Conservation (phyloP, 2,797 vertebrate species). For the Xenops minutus region DNA sequence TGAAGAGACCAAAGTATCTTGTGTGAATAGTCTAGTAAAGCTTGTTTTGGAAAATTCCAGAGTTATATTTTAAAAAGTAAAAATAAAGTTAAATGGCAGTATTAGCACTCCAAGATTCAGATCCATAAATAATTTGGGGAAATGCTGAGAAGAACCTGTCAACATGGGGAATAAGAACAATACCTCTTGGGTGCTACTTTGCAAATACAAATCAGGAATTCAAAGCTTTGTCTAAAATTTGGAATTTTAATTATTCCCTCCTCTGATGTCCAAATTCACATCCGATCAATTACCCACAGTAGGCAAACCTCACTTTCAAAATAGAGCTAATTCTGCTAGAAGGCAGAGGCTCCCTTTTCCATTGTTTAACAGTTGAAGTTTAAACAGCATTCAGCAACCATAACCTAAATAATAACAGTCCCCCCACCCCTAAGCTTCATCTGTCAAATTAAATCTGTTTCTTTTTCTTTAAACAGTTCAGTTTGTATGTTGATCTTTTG, state of each 20-base stretch:
- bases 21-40: neutral
- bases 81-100: neutral
- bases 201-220: neutral
- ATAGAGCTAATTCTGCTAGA: neutral
- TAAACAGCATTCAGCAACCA: neutral
- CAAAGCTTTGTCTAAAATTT: neutral
- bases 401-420: neutral
- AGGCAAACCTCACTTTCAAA: neutral
- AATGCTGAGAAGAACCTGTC: neutral
- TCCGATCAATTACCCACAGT: neutral
- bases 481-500: neutral
- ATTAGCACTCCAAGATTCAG: neutral
- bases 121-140: neutral
- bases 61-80: neutral
- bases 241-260: neutral
- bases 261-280: neutral
- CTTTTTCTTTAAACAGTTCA: neutral
- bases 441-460: neutral
- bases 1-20: neutral
- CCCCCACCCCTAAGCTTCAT: neutral
- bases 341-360: neutral
- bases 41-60: neutral
- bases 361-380: neutral
- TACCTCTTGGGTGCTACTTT: neutral
- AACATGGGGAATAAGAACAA: neutral